Conservation (phyloP, 2,113 vertebrate species). For the Sinosuthora webbiana region DNA sequence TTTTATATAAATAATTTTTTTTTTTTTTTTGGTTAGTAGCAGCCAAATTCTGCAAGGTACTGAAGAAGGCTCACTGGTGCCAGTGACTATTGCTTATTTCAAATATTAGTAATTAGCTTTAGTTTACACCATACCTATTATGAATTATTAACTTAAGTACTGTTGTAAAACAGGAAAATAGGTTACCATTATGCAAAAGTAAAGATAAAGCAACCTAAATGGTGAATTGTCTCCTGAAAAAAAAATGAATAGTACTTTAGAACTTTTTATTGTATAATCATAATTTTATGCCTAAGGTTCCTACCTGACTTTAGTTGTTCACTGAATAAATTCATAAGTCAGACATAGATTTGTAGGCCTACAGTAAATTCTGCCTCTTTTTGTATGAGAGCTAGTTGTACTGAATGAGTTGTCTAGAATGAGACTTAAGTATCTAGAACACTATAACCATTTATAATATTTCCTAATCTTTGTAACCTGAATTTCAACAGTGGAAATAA, state of each 20-base stretch:
- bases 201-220: background rate
- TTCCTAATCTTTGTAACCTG: background rate
- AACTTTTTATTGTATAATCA: background rate
- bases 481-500: background rate
- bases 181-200: background rate
- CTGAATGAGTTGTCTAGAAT: background rate
- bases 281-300: background rate
- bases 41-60: background rate
- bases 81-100: background rate
- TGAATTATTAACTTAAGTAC: background rate
- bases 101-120: conserved; percentile 4
- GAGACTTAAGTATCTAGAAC: background rate
- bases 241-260: background rate
- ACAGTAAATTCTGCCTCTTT: background rate
- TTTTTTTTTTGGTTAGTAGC: background rate
- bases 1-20: background rate
- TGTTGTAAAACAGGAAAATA: background rate
- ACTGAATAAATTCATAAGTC: background rate
- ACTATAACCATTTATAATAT: background rate
- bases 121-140: background rate
- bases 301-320: background rate
- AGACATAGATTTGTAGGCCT: background rate
- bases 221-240: background rate
- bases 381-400: background rate
- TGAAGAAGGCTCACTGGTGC: background rate